A percentile compares a stretch with the other conserved stretches of the same genome.
Conservation (phyloP, 1,140 invertebrate genomes). For the Polypedilum pembai region DNA sequence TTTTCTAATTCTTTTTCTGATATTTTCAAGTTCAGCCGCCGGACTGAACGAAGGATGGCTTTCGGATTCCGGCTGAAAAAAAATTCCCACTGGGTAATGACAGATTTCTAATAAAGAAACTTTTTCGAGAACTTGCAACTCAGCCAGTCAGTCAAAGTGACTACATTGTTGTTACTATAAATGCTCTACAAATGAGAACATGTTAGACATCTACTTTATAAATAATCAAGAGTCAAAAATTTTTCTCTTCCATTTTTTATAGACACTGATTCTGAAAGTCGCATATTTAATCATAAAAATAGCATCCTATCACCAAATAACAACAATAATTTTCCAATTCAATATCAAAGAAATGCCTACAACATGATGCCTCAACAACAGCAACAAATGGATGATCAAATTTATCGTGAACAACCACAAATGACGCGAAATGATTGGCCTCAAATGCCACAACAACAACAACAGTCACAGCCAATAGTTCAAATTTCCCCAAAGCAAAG, state of each 20-base stretch:
- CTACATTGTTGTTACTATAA: no score
- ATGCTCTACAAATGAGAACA: no score
- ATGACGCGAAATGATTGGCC: conserved; percentile 29
- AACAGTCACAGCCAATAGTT: conserved; percentile 31
- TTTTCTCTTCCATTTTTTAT: conserved; percentile 35
- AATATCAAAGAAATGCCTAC: conserved; percentile 33
- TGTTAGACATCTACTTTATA: no score
- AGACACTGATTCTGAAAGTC: conserved; percentile 42
- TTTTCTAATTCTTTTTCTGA: no score
- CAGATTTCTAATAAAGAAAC: no score
- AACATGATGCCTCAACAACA: conserved; percentile 32
- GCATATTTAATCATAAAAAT: conserved; percentile 61
- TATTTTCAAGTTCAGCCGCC: no score
- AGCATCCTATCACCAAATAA: conserved; percentile 46
- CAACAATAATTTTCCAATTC: background rate
- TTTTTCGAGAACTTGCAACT: no score
- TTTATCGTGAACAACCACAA: conserved; percentile 13
- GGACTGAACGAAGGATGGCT: no score
- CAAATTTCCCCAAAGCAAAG: conserved; percentile 30
- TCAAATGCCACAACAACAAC: conserved; percentile 29
- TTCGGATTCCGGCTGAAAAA: no score
- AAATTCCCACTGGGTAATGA: no score
- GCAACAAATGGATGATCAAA: conserved; percentile 32
- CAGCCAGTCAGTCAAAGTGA: no score
- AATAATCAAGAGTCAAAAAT: background rate